Base-by-base conservation (phyloP, 2,113 vertebrate species). In the Chamaea fasciata region DNA sequence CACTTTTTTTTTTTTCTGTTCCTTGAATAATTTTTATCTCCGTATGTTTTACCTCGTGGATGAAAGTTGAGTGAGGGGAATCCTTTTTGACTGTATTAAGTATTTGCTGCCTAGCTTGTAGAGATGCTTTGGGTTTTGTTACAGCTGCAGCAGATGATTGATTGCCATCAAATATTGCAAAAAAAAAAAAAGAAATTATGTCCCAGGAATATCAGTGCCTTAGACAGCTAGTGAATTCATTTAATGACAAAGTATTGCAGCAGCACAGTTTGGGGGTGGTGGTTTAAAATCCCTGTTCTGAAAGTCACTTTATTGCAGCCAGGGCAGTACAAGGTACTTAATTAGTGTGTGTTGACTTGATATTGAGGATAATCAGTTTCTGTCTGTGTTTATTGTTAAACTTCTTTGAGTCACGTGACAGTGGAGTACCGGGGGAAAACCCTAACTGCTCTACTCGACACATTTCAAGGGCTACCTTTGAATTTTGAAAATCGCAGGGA, bases 391-490 rank as follows among this genome's bases (percentile, higher is more conserved):
- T 71, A 3, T 30, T 79, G 46, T 31, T 49, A 4, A n/a, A 26
- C 19, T 64, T 46, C 15, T 46, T 49, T 1, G 3, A 16, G 10
- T 8, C 30, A 15, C 0, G 0, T 56, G 12, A 6, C 20, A 27
- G 13, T n/a, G 16, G 17, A 60, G 47, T 10, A n/a, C 30, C 31
- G 30, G 49, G 44, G 8, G 2, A 27, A 13, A 15, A 30, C 27
- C 5, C 1, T 13, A 11, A 30, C 23, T 68, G 33, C 78, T 64
- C 37, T 14, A 4, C 24, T 62, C 2, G 0, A 8, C 10, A 1
- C 5, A 0, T 30, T 49, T 57, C 4, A 6, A 7, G 7, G 17
- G 2, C 8, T 14, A 0, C 11, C 46, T 31, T 6, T 57, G 16
- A 44, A 56, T 56, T 91, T 46, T 49, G 56, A 68, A 84, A 63